Percentiles rank a stretch among this genome's conserved stretches.
Conservation (phyloP, 2,113 vertebrate genomes). For the Pseudopodoces humilis region DNA sequence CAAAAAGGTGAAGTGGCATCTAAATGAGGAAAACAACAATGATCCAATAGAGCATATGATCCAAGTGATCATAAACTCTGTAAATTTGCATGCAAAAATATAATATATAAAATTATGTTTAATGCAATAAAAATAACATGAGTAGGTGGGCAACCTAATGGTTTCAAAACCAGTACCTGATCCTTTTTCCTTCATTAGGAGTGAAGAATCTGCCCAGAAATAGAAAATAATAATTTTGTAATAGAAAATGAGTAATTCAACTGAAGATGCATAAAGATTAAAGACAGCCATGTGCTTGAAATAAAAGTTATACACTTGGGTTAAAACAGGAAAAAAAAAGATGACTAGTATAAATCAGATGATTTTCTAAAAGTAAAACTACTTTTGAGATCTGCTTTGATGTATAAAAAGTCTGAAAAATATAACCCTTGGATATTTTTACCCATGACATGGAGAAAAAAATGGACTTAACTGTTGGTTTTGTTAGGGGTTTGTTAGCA, state of each 20-base stretch:
- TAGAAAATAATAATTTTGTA: background rate
- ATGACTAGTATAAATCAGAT: background rate
- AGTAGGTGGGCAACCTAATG: background rate
- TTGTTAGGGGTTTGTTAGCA: background rate
- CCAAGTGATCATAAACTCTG: background rate
- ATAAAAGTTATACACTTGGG: background rate
- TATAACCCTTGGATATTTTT: accelerated
- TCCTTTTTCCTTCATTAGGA: background rate
- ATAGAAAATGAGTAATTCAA: background rate
- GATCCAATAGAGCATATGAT: background rate
- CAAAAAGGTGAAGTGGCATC: background rate
- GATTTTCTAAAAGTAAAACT: background rate
- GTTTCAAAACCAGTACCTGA: background rate
- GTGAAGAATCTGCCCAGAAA: background rate
- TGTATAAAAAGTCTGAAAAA: background rate
- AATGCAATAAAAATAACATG: background rate
- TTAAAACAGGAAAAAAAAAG: background rate
- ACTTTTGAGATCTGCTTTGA: background rate
- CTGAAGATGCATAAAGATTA: background rate
- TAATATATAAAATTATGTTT: background rate
- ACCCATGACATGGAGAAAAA: background rate
- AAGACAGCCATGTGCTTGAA: background rate
- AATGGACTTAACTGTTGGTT: background rate
- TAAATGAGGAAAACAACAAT: background rate
- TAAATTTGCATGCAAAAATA: background rate